Percentiles rank a stretch among this genome's conserved stretches.
These are phyloP conservation scores for Hippocampus comes DNA, from an alignment of 2,113 vertebrate species.

Conservation along the genomic window DNA sequence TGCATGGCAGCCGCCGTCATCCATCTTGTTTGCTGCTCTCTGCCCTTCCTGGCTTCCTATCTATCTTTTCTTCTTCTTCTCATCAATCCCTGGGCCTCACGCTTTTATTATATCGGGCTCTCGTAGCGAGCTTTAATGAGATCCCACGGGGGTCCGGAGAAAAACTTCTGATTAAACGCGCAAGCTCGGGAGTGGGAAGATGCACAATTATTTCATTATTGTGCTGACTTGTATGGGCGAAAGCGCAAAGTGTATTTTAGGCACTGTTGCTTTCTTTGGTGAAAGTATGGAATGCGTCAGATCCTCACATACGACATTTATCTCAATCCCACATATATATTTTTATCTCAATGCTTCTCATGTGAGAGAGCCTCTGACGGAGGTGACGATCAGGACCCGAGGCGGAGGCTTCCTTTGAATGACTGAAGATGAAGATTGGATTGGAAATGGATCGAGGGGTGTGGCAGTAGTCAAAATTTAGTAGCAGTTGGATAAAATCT, in stretches of 20 bases:
- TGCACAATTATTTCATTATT: constrained; percentile 56
- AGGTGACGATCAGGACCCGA: constrained; percentile 23
- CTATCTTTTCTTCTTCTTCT: constrained; percentile 14
- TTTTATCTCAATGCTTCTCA: neutral
- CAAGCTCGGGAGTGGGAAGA: constrained; percentile 45
- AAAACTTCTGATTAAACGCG: constrained; percentile 62
- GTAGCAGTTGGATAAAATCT: neutral
- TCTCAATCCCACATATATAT: neutral
- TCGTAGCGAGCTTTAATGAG: constrained; percentile 68
- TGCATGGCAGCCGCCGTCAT: constrained; percentile 51
- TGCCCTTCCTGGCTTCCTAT: constrained; percentile 41
- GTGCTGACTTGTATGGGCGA: constrained; percentile 33
- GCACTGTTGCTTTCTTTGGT: constrained; percentile 1
- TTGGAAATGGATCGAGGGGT: neutral
- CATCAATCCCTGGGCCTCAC: constrained; percentile 10
- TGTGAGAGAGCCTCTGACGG: constrained; percentile 26
- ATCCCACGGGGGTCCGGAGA: constrained; percentile 54
- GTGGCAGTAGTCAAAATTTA: too few species aligned
- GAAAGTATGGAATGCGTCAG: neutral
- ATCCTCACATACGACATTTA: neutral
- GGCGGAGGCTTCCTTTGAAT: constrained; percentile 4
- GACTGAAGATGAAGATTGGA: neutral
- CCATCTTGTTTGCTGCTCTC: constrained; percentile 46
- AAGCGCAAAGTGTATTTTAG: constrained; percentile 1
- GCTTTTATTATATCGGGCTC: constrained; percentile 36